Evolutionary conservation across 2,888 invertebrate genomes (phyloP), one percentile per base, ranked within the genome.

Genomic region (Unio delphinus): DNA sequence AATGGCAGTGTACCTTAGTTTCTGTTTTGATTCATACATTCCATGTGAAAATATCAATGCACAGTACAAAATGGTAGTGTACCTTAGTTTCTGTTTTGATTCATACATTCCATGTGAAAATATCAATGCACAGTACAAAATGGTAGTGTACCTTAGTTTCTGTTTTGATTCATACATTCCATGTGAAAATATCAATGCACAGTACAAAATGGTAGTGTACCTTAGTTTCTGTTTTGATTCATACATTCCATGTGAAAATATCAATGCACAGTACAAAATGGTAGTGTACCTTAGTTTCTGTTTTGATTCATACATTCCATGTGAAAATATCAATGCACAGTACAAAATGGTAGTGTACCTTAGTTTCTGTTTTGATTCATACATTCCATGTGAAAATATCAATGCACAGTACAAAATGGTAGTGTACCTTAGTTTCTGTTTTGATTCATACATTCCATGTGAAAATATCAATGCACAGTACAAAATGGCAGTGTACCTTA

Each of bases 391-490:
- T 45, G 45, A 11, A 45, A 45, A 45, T 15, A 45, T 45, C 45
- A 45, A 45, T 45, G 45, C 45, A 11, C 55, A 55, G 11, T 17
- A 8, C 23, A 55, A 20, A 28, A 34, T 23, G 55, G 60, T 11
- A 26, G 28, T 74, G 94, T 85, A 96, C 98, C 91, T 99, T 99
- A 0, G 99, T 99, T 92, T 99, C 99, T 1, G 99, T 99, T 23
- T 23, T 23, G 23, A 23, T 34, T 34, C 7, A 15, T 11, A 11
- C 45, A 45, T 45, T 45, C 45, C 15, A 15, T 11, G 15, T 45
- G 45, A 11, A 45, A 45, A 45, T 15, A 45, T 45, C 45, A 45
- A 45, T 45, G 45, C 45, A 11, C 55, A 55, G 11, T 17, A 8
- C 23, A 55, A 20, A 28, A 34, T 23, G 55, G 60, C 11, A 26